Conservation (phyloP, 2,113 vertebrate genomes). For the Percopsis transmontana region DNA sequence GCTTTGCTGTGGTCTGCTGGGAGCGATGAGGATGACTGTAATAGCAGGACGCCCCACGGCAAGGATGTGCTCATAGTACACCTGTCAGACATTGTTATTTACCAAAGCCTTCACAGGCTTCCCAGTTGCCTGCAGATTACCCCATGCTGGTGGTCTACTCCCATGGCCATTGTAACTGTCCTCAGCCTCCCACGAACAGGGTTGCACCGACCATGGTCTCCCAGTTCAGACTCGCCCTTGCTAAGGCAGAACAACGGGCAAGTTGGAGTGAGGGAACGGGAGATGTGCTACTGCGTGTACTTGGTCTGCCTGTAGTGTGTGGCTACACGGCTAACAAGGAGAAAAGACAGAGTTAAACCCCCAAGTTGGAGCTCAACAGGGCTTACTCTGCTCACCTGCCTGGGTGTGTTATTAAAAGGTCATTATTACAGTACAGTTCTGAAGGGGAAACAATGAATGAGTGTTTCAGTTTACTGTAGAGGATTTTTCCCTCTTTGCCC, state of each 20-base stretch:
- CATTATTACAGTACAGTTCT: conserved; percentile 61
- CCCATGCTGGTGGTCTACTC: conserved; percentile 54
- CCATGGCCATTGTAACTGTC: conserved; percentile 35
- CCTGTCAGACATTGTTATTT: conserved; percentile 70
- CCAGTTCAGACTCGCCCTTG: conserved; percentile 34
- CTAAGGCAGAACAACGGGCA: conserved; percentile 9
- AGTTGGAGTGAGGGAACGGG: conserved; percentile 43
- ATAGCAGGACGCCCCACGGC: conserved; percentile 44
- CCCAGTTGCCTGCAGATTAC: conserved; percentile 56
- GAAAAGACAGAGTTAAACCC: conserved; percentile 57
- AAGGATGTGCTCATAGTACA: conserved; percentile 50
- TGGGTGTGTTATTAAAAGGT: conserved; percentile 71
- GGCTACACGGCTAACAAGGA: conserved; percentile 40
- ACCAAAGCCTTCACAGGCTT: conserved; percentile 46
- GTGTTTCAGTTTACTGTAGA: conserved; percentile 48
- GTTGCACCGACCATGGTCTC: neutral
- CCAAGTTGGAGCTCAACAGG: conserved; percentile 47
- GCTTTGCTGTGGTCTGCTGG: conserved; percentile 6
- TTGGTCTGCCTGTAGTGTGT: conserved; percentile 17
- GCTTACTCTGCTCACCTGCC: conserved; percentile 57
- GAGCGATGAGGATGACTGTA: conserved; percentile 42
- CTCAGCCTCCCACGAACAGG: conserved; percentile 16
- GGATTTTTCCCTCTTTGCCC: conserved; percentile 25
- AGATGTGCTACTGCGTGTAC: conserved; percentile 25
- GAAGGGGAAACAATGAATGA: conserved; percentile 60